Percentiles rank a stretch among this genome's conserved stretches.
Conservation (phyloP, 1,140 invertebrate genomes). For the Ptiloglossa arizonensis region DNA sequence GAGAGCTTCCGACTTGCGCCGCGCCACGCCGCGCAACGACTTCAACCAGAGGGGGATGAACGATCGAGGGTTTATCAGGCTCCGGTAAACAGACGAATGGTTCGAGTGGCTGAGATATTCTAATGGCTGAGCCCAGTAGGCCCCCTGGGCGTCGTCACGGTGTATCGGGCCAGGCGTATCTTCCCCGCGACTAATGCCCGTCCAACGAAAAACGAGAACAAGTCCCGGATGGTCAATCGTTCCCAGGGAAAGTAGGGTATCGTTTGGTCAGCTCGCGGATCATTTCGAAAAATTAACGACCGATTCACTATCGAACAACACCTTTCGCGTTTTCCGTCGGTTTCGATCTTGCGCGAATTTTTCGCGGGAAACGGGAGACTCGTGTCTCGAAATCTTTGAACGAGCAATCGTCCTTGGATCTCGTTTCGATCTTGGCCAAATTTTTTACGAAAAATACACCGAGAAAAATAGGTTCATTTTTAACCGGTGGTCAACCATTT, state of each 20-base stretch:
- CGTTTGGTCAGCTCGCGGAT: neutral
- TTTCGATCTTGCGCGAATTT: neutral
- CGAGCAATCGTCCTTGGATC: no score
- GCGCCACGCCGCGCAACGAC: neutral
- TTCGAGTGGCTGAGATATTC: conserved; percentile 78
- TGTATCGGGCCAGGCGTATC: conserved; percentile 73
- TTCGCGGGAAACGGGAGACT: no score
- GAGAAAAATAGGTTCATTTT: no score
- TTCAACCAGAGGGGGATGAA: no score
- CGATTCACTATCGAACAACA: no score
- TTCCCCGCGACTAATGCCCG: conserved; percentile 65
- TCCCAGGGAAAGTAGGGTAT: neutral
- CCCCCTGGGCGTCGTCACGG: conserved; percentile 74
- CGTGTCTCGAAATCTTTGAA: no score
- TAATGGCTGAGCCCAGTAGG: conserved; percentile 73
- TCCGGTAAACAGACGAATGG: conserved; percentile 73
- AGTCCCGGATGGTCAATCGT: conserved; percentile 69
- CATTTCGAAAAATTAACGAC: neutral
- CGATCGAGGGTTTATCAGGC: conserved; percentile 58
- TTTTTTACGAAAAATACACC: no score
- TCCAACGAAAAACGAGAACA: conserved; percentile 54
- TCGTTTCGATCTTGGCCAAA: no score
- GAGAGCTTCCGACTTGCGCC: conserved; percentile 11
- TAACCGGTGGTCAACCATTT: no score
- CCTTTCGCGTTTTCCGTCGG: no score